phyloP scores from a whole-genome alignment of 2,888 invertebrate species.

The Parasteatoda lunata region DNA sequence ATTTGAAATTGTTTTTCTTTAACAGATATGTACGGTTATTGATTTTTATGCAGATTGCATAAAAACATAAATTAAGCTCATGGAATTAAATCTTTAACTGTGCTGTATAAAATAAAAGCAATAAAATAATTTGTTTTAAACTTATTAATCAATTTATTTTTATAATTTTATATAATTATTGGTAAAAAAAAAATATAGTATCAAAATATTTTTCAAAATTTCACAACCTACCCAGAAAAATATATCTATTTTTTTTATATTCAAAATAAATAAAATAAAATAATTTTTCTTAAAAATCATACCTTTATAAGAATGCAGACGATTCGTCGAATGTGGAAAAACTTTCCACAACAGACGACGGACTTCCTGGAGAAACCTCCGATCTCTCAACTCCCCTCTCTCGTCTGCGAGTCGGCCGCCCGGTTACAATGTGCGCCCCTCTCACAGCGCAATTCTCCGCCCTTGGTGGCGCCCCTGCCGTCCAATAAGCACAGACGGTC shows the following conservation, averaged over 20 bases:
- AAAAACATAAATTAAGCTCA: too few relatives aligned
- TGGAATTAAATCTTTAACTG: too few relatives aligned
- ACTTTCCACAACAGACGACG: conserved; percentile 41
- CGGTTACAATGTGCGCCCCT: conserved; percentile 42
- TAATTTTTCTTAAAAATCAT: background rate
- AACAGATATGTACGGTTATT: too few relatives aligned
- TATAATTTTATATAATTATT: background rate
- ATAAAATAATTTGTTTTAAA: background rate
- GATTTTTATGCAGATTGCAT: too few relatives aligned
- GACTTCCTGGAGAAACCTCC: conserved; percentile 28
- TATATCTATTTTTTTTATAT: background rate
- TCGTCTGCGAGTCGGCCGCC: conserved; percentile 26
- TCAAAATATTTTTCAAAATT: background rate
- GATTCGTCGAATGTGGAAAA: conserved; percentile 35
- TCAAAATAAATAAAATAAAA: background rate
- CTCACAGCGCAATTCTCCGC: conserved; percentile 43
- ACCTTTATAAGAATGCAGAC: conserved; percentile 55
- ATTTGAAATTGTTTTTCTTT: too few relatives aligned
- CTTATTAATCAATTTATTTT: background rate
- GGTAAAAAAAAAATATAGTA: background rate
- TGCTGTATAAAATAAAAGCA: too few relatives aligned
- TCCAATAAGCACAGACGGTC: conserved; percentile 35
- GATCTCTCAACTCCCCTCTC: conserved; percentile 44
- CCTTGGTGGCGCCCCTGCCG: conserved; percentile 45
- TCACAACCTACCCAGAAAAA: background rate